Evolutionary conservation across 37 sponge, comb jelly and placozoan genomes (phyloP).

Genomic region (Aplysina aerophoba): DNA sequence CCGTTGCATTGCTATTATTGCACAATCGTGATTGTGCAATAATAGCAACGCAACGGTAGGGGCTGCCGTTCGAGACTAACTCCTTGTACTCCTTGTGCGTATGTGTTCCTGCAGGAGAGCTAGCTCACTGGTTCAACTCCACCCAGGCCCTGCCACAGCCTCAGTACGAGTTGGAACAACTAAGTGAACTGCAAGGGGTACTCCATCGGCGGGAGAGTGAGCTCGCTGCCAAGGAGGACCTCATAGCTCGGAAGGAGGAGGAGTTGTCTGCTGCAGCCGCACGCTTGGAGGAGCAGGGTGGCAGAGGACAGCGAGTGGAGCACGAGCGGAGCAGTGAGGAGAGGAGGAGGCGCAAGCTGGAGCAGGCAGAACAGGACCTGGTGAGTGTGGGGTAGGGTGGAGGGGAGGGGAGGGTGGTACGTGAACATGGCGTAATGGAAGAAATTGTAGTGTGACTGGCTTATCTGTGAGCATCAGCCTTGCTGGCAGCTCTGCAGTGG

Average conservation of each 20-base stretch:
- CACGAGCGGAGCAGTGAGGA: constrained; percentile 6
- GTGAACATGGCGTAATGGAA: too few relatives aligned
- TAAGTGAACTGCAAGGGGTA: background rate
- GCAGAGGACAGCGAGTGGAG: background rate
- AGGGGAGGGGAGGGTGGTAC: too few relatives aligned
- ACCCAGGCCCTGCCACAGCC: background rate
- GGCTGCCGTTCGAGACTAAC: too few relatives aligned
- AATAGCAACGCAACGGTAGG: too few relatives aligned
- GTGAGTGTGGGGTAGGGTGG: constrained; percentile 11
- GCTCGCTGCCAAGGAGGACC: constrained; percentile 8
- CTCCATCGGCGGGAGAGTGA: constrained; percentile 13
- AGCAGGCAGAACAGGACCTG: constrained; percentile 46
- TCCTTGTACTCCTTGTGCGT: background rate
- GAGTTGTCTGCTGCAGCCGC: constrained; percentile 20
- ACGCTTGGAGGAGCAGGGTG: constrained; percentile 17
- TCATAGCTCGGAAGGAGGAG: constrained; percentile 16
- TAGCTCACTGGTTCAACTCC: constrained; percentile 2
- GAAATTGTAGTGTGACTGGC: too few relatives aligned
- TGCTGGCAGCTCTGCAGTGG: too few relatives aligned
- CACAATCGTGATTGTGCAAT: too few relatives aligned
- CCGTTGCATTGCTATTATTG: too few relatives aligned
- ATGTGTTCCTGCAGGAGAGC: background rate
- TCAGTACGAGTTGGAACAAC: background rate
- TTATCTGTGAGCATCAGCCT: too few relatives aligned
- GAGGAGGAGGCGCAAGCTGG: constrained; percentile 31